Evolutionary conservation across 2,888 invertebrate species (phyloP), one percentile per base, ranked within the genome.

Genomic region (Sphinx pinastri): DNA sequence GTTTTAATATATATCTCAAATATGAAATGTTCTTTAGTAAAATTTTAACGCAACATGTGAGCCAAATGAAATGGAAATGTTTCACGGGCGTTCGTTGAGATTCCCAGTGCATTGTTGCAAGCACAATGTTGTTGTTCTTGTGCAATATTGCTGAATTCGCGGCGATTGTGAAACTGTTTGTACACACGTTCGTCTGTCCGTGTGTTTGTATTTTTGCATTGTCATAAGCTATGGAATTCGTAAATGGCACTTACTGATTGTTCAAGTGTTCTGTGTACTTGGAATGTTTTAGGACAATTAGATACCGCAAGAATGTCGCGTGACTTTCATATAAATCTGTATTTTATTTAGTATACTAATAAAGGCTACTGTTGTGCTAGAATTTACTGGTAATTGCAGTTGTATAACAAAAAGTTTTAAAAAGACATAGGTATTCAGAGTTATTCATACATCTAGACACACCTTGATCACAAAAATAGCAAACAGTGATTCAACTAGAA

Each of bases 91-190:
- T 82, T 83, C 78, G 82, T 81, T 75, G 83, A 83, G 84, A 86
- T 88, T 89, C 89, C 79, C 86, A 88, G 77, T 79, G 87, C 86
- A 91, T 90, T 92, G 91, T 92, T 88, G 79, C 78, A 77, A 81
- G 83, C 79, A 91, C 91, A 91, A 89, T 92, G 91, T 88, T 88
- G 89, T 88, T 88, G 57, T 85, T 88, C 87, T 92, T 93, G 89
- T 84, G 90, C 88, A 93, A 92, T 87, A 87, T 84, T 82, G 88
- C 89, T 90, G 88, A 89, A 91, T 90, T 88, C 83, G 88, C 91
- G 86, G 78, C 82, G 81, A 84, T 92, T 91, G 87, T 87, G 84
- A 86, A 89, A 91, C 83, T 75, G 79, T 84, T 80, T 83, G 80
- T 83, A 78, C 81, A 84, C 86, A 87, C 87, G 88, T 91, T 86